phyloP scores from a whole-genome alignment of 2,888 invertebrate species.

The Margaritifera margaritifera region DNA sequence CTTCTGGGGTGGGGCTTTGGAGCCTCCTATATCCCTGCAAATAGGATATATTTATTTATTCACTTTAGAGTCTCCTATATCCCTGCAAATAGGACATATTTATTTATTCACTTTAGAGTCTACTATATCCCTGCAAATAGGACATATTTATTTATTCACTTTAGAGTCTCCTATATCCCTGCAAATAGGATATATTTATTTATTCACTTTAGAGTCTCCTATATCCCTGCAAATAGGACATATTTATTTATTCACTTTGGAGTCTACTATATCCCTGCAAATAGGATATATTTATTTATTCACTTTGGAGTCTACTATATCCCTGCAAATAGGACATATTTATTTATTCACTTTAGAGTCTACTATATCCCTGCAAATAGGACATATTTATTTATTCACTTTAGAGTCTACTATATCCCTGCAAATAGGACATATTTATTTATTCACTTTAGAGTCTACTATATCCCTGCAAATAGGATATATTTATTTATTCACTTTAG shows the following conservation, averaged over 20 bases:
- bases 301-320: constrained; percentile 63
- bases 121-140: constrained; percentile 46
- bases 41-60: neutral
- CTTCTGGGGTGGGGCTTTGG: constrained; percentile 46
- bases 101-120: constrained; percentile 56
- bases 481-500: too few species aligned
- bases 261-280: constrained; percentile 55
- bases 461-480: constrained; percentile 32
- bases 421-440: neutral
- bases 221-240: constrained; percentile 32
- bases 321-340: neutral
- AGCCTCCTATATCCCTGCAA: constrained; percentile 56
- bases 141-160: too few species aligned
- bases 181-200: neutral
- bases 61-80: constrained; percentile 63
- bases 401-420: constrained; percentile 59
- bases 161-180: constrained; percentile 60
- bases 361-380: constrained; percentile 46
- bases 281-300: neutral
- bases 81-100: neutral
- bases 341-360: constrained; percentile 56
- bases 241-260: too few species aligned
- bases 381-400: too few species aligned
- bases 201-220: constrained; percentile 60
- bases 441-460: constrained; percentile 59